Base-by-base conservation (phyloP, 2,113 vertebrate genomes). In the Lynx canadensis region DNA sequence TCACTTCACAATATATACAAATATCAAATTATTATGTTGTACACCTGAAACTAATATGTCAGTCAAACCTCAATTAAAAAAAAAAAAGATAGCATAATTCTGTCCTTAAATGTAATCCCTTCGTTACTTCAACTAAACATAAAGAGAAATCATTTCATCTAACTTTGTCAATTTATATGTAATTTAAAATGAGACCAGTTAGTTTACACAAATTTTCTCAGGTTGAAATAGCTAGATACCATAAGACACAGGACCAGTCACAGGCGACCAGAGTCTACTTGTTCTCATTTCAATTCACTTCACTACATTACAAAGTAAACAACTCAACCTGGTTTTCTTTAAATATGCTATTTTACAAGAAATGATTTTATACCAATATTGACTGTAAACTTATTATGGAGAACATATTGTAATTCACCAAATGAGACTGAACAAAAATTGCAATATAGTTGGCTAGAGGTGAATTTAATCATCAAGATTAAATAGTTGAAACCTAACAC, bases 311-410 rank as follows among this genome's bases (percentile, higher is more conserved):
- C 6, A 92, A 45, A 96, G 23, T 57, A 81, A 71, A 23, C n/a
- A n/a, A 16, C 21, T 31, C 63, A 90, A 65, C 23, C 29, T 48
- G 2, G 45, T 48, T 81, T 80, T 86, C 14, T 89, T 69, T 55
- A 95, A 83, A 23, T 86, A 63, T 16, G 36, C 25, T 50, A 69
- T 45, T 96, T 93, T 63, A 87, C 5, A 85, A 80, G 93, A 91
- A 89, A 36, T 68, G 31, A 73, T 36, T 66, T 86, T 81, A 69
- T 0, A n/a, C 4, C 11, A 38, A 93, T 65, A n/a, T 23, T 52
- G 27, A 52, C 27, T 50, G 13, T 3, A 48, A 91, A 65, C 50
- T 55, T 95, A 6, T 76, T 78, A 69, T 38, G 15, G 2, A 55
- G 29, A 89, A 69, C 13, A 65, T 21, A 73, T 3, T 66, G 33